phyloP scores from a whole-genome alignment of 2,888 invertebrate species.

The Masnerella sp. region DNA sequence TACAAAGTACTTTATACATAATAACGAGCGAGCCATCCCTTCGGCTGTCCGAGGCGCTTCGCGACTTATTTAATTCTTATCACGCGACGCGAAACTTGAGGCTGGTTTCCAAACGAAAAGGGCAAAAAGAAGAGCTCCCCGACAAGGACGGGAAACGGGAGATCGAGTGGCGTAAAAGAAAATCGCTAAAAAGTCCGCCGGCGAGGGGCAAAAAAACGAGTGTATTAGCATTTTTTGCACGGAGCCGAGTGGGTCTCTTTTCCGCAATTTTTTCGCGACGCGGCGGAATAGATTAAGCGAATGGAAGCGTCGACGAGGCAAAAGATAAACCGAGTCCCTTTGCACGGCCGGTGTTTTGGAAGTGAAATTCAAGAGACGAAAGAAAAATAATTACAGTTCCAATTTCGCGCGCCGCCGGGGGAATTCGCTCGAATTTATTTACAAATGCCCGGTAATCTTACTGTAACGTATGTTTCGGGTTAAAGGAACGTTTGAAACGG shows the following conservation, averaged over 20 bases:
- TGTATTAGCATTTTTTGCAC: conserved; percentile 58
- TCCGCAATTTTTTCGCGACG: conserved; percentile 49
- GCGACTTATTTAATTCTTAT: conserved; percentile 49
- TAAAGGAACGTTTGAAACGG: conserved; percentile 50
- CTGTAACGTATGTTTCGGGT: conserved; percentile 41
- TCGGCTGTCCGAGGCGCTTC: conserved; percentile 22
- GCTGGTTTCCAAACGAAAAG: conserved; percentile 30
- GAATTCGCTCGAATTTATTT: conserved; percentile 65
- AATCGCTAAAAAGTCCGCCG: conserved; percentile 43
- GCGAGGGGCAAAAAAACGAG: conserved; percentile 29
- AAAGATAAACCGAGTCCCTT: conserved; percentile 63
- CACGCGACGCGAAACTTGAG: conserved; percentile 42
- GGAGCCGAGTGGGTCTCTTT: conserved; percentile 44
- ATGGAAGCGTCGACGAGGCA: conserved; percentile 58
- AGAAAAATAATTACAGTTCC: conserved; percentile 69
- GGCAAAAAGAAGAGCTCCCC: conserved; percentile 17
- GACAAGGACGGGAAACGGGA: conserved; percentile 3
- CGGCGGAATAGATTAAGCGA: conserved; percentile 57
- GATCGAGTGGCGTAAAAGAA: conserved; percentile 33
- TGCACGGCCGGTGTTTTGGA: conserved; percentile 54
- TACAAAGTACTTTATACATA: conserved; percentile 46
- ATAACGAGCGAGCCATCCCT: conserved; percentile 28
- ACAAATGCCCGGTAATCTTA: conserved; percentile 64
- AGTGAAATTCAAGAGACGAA: conserved; percentile 61
- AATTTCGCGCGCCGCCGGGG: conserved; percentile 61